phyloP scores from a whole-genome alignment of 1,140 invertebrate species.

The Galleria mellonella region DNA sequence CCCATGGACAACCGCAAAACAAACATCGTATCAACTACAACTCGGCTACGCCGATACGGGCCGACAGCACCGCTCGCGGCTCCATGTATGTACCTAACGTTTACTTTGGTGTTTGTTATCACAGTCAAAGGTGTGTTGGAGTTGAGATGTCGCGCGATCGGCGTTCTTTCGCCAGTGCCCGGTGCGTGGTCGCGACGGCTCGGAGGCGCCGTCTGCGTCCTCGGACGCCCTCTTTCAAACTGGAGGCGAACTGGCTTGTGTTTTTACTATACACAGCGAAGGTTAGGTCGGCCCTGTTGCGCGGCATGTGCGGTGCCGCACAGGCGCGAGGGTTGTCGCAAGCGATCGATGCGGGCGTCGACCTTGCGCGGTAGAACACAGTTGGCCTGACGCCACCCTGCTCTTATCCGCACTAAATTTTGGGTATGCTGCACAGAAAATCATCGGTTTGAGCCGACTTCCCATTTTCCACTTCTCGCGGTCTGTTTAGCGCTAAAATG shows the following conservation, averaged over 20 bases:
- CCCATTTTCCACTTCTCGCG: neutral
- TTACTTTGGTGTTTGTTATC: conserved; percentile 56
- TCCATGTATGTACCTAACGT: conserved; percentile 12
- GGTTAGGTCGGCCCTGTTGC: conserved; percentile 47
- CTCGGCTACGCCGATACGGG: too few species aligned
- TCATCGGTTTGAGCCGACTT: neutral
- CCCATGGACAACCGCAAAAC: conserved; percentile 26
- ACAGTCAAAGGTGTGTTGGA: conserved; percentile 41
- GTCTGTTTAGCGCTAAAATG: too few species aligned
- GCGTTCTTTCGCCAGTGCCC: conserved; percentile 20
- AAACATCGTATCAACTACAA: conserved; percentile 15
- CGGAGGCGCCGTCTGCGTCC: conserved; percentile 48
- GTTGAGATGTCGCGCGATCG: conserved; percentile 26
- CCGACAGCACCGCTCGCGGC: conserved; percentile 1
- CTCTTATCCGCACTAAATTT: conserved; percentile 18
- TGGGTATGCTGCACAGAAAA: conserved; percentile 1
- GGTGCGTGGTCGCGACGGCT: conserved; percentile 32
- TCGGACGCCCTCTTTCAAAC: conserved; percentile 53
- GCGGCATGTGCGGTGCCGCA: conserved; percentile 42
- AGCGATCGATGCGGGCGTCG: conserved; percentile 57
- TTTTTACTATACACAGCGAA: conserved; percentile 46
- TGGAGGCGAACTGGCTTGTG: conserved; percentile 29
- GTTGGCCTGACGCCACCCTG: conserved; percentile 20
- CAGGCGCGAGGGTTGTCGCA: conserved; percentile 44
- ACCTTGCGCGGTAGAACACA: conserved; percentile 46